Evolutionary conservation across 2,888 invertebrate species (phyloP), one percentile per base, ranked within the genome.

Genomic region (Drosophila parthenogenetica): DNA sequence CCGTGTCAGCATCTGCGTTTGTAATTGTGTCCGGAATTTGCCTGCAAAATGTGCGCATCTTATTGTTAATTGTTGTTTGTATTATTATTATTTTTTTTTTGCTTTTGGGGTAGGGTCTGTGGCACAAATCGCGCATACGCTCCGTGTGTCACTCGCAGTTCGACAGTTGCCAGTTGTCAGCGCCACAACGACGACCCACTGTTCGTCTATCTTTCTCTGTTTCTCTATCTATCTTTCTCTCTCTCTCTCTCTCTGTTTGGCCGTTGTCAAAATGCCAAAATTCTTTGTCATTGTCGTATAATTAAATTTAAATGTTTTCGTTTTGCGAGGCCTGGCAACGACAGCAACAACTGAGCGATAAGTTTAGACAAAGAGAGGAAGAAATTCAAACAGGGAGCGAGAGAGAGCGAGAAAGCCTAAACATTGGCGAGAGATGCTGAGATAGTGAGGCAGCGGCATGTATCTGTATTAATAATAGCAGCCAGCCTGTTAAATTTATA

Each of bases 281-380:
- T 78, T 88, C 78, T 84, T 84, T 88, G 87, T 86, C 83, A 84
- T 88, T 80, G 89, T 73, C 76, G 70, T 88, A 86, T 86, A 88
- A 88, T 84, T 84, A 84, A 88, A 84, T 86, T 84, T 80, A 83
- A 83, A 83, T 83, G 84, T 86, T 88, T 84, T 79, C 53, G 49
- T 42, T 46, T 45, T 35, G 46, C 49, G 60, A 53, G 62, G 62
- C 61, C 65, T 71, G 83, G 61, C 77, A 79, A 60, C 77, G 81
- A 77, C 82, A 79, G 53, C 48, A 39, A 45, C 58, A 51, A 29
- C 61, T 48, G n/a, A 53, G 16, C 49, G 42, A 50, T 43, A 19
- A 39, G 16, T 16, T 10, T 39, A 43, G 43, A n/a, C 25, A 42
- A 25, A 40, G 3, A 22, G 25, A 3, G n/a, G 2, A 7, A 16